Evolutionary conservation across 2,888 invertebrate genomes (phyloP).

Genomic region (Harpalus rufipes): DNA sequence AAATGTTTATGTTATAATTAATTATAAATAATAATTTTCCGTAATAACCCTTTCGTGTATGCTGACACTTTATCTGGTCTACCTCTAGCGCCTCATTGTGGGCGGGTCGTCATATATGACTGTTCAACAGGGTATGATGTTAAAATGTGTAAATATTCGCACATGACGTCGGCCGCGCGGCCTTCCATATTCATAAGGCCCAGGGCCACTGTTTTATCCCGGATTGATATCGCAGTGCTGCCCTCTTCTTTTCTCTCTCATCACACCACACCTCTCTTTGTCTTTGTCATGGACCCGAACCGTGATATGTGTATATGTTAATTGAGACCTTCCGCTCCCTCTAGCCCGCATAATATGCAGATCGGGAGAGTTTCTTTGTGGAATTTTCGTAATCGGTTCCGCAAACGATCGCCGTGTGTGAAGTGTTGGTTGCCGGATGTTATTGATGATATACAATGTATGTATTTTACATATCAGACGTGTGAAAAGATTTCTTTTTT

Average conservation of each 20-base stretch:
- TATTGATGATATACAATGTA: no score
- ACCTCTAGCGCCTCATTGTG: background rate
- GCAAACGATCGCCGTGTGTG: slow-evolving; percentile 6
- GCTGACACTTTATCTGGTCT: slow-evolving; percentile 23
- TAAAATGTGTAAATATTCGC: slow-evolving; percentile 73
- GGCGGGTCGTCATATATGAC: slow-evolving; percentile 63
- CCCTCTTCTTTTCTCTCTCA: slow-evolving; percentile 62
- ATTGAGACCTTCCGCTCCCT: slow-evolving; percentile 62
- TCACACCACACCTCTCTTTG: slow-evolving; percentile 43
- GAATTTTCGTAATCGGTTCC: slow-evolving; percentile 50
- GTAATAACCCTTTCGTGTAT: background rate
- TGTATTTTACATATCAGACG: no score
- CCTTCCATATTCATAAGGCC: slow-evolving; percentile 66
- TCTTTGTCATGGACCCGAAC: slow-evolving; percentile 8
- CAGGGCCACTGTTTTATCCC: slow-evolving; percentile 63
- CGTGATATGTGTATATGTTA: slow-evolving; percentile 63
- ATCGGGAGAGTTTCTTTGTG: slow-evolving; percentile 57
- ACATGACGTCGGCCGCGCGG: slow-evolving; percentile 66
- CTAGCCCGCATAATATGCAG: slow-evolving; percentile 58
- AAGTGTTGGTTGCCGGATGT: background rate
- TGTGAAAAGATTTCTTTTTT: background rate
- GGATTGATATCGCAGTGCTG: slow-evolving; percentile 59
- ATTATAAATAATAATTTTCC: no score
- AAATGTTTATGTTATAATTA: no score
- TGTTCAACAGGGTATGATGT: slow-evolving; percentile 66